Evolutionary conservation across 2,888 invertebrate species (phyloP), one percentile per base, ranked within the genome.

Genomic region (Liopterus haemorrhoidalis): DNA sequence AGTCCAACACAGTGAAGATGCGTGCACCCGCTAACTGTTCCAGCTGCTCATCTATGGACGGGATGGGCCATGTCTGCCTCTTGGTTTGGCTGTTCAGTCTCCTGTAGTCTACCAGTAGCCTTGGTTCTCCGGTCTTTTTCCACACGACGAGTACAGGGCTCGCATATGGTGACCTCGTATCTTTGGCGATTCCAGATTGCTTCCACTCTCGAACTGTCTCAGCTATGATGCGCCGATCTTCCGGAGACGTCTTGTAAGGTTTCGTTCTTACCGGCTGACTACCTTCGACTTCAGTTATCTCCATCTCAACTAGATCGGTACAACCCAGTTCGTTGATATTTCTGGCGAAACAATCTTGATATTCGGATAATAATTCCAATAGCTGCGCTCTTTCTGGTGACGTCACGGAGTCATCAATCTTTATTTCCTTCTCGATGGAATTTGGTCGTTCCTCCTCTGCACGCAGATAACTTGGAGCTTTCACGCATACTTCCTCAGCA

Each of bases 121-220:
- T 19, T 5, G 35, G 39, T 11, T 31, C 47, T 4, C 52, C 54
- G 11, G 46, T 41, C 24, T 42, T 49, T 18, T 57, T 56, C 4
- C 21, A 41, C 1, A 53, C 50, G 3, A 57, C 18, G 5, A 57
- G 28, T 15, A 46, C 50, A 6, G 56, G 55, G 24, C 49, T 51
- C 1, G 54, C 45, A 37, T 56, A 55, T 2, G 51, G 33, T 3
- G 55, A 57, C n/a, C 5, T 39, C n/a, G 54, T 57, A 8, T 56
- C 54, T 2, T 36, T 46, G 6, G 50, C 53, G 2, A 56, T 40
- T 27, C 55, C 54, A 1, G 20, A 33, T 12, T 33, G 14, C 32
- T 50, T 51, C 52, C 56, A 54, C 11, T 53, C 48, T 1, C 16
- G 31, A 1, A 56, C 42, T 9, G 52, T 56, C 11, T 48, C 32